Evolutionary conservation across 2,113 vertebrate genomes (phyloP).

Genomic region (Leucoraja erinaceus): DNA sequence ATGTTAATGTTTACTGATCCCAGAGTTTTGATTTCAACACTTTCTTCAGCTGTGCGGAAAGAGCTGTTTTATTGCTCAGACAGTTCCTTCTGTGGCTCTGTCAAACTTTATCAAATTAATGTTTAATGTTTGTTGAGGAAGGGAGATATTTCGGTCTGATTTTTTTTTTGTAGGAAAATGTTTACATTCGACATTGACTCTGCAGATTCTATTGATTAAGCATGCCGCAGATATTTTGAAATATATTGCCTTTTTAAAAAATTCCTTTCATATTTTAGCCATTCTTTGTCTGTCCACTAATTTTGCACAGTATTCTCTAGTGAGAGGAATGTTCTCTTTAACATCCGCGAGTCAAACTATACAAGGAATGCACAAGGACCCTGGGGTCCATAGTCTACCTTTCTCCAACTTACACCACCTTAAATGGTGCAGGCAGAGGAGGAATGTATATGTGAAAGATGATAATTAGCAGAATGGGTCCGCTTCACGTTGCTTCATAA

Average conservation of each 20-base stretch:
- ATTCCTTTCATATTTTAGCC: background rate
- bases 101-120: background rate
- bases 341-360: background rate
- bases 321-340: background rate
- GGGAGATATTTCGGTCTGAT: background rate
- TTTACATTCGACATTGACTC: background rate
- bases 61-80: background rate
- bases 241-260: background rate
- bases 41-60: background rate
- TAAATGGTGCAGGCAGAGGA: background rate
- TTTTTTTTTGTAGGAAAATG: background rate
- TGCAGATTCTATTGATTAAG: background rate
- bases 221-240: background rate
- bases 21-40: background rate
- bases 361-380: background rate
- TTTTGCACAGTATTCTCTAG: background rate
- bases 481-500: too few relatives aligned
- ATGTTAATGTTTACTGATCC: background rate
- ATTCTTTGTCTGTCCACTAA: background rate
- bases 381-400: background rate
- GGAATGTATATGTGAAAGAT: background rate
- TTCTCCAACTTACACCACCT: background rate
- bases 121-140: background rate
- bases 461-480: too few relatives aligned
- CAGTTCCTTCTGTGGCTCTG: background rate